Base-by-base conservation (phyloP, 2,113 vertebrate species). In the Pachycephala philippinensis region DNA sequence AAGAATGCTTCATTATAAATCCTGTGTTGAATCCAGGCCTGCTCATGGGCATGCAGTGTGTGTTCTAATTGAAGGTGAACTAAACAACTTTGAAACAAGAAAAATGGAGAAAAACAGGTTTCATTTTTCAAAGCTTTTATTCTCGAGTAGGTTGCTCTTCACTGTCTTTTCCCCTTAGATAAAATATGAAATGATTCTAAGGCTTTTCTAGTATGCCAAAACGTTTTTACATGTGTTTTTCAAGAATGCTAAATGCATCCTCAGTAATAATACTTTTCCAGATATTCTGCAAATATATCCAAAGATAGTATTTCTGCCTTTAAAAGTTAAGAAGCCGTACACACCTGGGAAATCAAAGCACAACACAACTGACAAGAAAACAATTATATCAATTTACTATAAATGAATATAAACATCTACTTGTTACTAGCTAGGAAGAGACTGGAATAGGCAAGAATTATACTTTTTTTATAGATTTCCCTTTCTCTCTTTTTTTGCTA, bases 61-160 rank as follows among this genome's bases (percentile, higher is more conserved):
- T 56, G 35, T 83, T 96, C 33, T 79, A 69, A 87, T 30, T 64
- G 80, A 95, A 93, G 83, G 72, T 88, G 79, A 90, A 79, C 42
- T 76, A 84, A 94, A 69, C 30, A 84, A 81, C 42, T 76, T 53
- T 50, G 56, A 93, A 90, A 79, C 44, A 26, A 30, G 12, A 72
- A 88, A 91, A 88, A 50, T 13, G 4, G 21, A 79, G 30, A 89
- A 77, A 74, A 78, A 6, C 4, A 57, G 28, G 19, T 79, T 30
- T 47, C 3, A 13, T 74, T 91, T 94, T 50, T 49, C 59, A 61
- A 76, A 81, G n/a, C 7, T 80, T 79, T 89, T 89, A 64, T 80
- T 90, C 18, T 37, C 26, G 59, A 35, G 23, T 79, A 49, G 21
- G 6, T 44, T 76, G n/a, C 26, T 84, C 21, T 61, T 93, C n/a